phyloP scores from a whole-genome alignment of 2,797 vertebrate species.

The Cyclopterus lumpus region DNA sequence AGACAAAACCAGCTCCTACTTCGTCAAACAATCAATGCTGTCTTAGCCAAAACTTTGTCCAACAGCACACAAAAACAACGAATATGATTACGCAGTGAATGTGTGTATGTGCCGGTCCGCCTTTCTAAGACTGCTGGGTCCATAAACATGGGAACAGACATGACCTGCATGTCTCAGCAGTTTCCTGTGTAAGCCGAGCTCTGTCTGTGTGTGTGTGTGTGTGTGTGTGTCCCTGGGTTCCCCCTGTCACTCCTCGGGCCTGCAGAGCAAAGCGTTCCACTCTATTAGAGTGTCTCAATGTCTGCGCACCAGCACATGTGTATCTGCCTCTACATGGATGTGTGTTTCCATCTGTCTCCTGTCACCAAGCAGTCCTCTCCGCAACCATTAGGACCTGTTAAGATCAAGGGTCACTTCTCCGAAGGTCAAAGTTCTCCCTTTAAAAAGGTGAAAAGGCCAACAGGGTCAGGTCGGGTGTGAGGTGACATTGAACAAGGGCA shows the following conservation, averaged over 20 bases:
- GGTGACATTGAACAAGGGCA: conserved; percentile 77
- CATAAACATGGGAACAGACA: conserved; percentile 77
- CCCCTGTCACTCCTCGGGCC: conserved; percentile 70
- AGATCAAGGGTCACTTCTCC: conserved; percentile 74
- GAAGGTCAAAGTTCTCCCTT: conserved; percentile 72
- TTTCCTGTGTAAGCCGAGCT: conserved; percentile 78
- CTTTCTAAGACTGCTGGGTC: conserved; percentile 63
- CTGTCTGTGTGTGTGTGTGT: conserved; percentile 27
- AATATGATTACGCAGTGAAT: conserved; percentile 50
- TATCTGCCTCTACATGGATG: conserved; percentile 59
- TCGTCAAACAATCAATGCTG: conserved; percentile 56
- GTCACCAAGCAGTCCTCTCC: conserved; percentile 73
- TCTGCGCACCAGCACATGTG: conserved; percentile 55
- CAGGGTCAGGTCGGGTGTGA: conserved; percentile 70
- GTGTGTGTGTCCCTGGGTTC: conserved; percentile 52
- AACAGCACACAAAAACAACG: conserved; percentile 45
- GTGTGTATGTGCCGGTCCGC: conserved; percentile 28
- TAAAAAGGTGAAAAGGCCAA: conserved; percentile 72
- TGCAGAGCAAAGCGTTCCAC: conserved; percentile 62
- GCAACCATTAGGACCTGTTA: conserved; percentile 79
- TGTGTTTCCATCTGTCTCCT: conserved; percentile 77
- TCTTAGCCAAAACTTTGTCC: conserved; percentile 45
- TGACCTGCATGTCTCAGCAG: conserved; percentile 79
- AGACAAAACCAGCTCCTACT: conserved; percentile 42
- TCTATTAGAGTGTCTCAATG: conserved; percentile 63